These are phyloP conservation scores for Nannospalax galili DNA, from an alignment of 2,113 vertebrate species.

Conservation along the genomic window DNA sequence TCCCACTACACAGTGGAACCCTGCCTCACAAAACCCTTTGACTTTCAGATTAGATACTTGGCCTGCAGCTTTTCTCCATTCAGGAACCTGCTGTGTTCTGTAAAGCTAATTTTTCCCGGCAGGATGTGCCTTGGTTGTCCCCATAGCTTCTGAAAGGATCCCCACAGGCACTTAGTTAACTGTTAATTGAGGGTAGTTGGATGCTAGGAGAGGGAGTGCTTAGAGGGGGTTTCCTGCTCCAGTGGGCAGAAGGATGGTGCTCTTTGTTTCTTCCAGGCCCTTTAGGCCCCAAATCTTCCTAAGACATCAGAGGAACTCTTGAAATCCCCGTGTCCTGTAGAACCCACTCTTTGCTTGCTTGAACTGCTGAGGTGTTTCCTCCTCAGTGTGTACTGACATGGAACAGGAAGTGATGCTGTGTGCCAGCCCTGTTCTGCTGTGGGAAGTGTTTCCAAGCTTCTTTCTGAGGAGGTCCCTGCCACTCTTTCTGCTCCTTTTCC, in stretches of 20 bases:
- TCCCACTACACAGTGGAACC: neutral
- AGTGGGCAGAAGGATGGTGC: no score
- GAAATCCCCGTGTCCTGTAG: neutral
- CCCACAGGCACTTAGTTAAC: fast-evolving
- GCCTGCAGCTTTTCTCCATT: neutral
- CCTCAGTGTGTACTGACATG: neutral
- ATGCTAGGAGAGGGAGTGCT: neutral
- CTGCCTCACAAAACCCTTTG: neutral
- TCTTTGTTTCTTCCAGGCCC: neutral
- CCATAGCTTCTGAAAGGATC: neutral
- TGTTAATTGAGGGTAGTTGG: neutral
- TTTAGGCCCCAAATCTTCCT: neutral
- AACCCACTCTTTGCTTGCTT: neutral
- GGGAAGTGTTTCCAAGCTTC: neutral
- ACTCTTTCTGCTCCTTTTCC: neutral
- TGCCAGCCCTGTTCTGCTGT: neutral
- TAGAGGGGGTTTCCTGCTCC: neutral
- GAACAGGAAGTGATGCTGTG: neutral
- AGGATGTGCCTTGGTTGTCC: neutral
- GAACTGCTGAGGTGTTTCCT: neutral
- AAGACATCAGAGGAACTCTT: neutral
- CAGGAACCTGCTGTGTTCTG: neutral
- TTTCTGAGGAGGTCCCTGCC: neutral
- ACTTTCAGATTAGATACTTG: neutral
- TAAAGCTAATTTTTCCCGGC: neutral